Percentiles rank a stretch among this genome's conserved stretches.
phyloP scores from a whole-genome alignment of 2,797 vertebrate species.

The Ctenopoma multispine region DNA sequence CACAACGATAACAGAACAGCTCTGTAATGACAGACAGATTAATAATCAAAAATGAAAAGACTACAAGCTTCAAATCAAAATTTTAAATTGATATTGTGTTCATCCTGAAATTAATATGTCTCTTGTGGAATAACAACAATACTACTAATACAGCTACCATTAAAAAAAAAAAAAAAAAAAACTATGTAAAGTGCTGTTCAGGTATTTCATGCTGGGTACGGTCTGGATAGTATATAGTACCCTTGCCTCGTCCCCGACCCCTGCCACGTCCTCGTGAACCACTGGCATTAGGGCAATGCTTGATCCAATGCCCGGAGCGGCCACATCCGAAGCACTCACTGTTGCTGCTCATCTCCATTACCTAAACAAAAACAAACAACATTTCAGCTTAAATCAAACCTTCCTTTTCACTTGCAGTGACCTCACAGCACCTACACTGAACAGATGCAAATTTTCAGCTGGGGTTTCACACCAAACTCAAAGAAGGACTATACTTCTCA shows the following conservation, averaged over 20 bases:
- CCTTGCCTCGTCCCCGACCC: constrained; percentile 83
- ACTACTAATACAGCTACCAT: background rate
- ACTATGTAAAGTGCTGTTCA: too few relatives aligned
- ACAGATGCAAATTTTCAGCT: background rate
- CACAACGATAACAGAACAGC: constrained; percentile 94
- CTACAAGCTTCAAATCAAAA: background rate
- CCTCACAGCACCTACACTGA: background rate
- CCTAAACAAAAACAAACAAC: constrained; percentile 50
- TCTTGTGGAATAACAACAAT: background rate
- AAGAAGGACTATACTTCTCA: background rate
- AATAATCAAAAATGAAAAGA: constrained; percentile 10
- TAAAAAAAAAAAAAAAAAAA: too few relatives aligned
- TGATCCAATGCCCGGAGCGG: constrained; percentile 95
- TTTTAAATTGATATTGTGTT: background rate
- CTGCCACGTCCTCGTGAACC: constrained; percentile 82
- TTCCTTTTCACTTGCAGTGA: background rate
- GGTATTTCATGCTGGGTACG: too few relatives aligned
- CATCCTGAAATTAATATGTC: background rate
- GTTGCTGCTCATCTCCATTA: constrained; percentile 94
- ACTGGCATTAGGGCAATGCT: constrained; percentile 92
- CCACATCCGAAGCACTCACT: constrained; percentile 98
- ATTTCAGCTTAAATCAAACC: background rate
- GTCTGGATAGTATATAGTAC: constrained; percentile 61
- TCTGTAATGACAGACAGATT: constrained; percentile 67
- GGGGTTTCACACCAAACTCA: background rate